Conservation (phyloP, 2,888 invertebrate species). For the Watsonalla binaria region DNA sequence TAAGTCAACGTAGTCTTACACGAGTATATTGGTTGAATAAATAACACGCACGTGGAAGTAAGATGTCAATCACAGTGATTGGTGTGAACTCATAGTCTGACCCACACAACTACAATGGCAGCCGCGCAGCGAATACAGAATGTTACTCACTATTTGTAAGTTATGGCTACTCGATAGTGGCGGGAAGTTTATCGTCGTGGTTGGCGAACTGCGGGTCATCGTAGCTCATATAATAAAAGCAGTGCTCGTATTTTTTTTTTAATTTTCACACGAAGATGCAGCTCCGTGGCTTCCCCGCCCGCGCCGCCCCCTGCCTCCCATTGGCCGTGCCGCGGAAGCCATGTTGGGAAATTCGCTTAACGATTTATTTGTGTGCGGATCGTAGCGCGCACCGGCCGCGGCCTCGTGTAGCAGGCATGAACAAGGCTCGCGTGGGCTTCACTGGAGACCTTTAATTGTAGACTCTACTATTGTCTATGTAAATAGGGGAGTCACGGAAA, state of each 20-base stretch:
- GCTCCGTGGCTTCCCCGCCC: constrained; percentile 30
- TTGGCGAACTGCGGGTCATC: constrained; percentile 28
- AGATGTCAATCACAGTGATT: neutral
- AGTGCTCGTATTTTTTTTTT: constrained; percentile 47
- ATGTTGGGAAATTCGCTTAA: constrained; percentile 70
- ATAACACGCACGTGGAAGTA: neutral
- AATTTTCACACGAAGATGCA: constrained; percentile 60
- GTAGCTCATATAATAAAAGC: constrained; percentile 52
- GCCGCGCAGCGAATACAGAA: constrained; percentile 8
- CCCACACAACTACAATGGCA: constrained; percentile 10
- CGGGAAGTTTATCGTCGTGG: constrained; percentile 32
- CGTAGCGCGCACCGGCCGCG: constrained; percentile 39
- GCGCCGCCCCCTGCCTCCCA: constrained; percentile 38
- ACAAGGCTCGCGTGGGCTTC: constrained; percentile 41
- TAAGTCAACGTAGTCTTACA: constrained; percentile 13
- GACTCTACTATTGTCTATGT: constrained; percentile 22
- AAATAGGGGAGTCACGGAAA: constrained; percentile 26
- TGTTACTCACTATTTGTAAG: constrained; percentile 23
- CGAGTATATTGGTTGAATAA: neutral
- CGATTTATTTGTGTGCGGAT: constrained; percentile 66
- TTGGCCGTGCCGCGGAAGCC: constrained; percentile 59
- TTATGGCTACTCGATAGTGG: constrained; percentile 34
- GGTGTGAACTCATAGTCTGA: constrained; percentile 2
- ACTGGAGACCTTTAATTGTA: constrained; percentile 36
- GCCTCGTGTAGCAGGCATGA: constrained; percentile 36